Conservation (phyloP, 2,113 vertebrate species). For the Morone saxatilis region DNA sequence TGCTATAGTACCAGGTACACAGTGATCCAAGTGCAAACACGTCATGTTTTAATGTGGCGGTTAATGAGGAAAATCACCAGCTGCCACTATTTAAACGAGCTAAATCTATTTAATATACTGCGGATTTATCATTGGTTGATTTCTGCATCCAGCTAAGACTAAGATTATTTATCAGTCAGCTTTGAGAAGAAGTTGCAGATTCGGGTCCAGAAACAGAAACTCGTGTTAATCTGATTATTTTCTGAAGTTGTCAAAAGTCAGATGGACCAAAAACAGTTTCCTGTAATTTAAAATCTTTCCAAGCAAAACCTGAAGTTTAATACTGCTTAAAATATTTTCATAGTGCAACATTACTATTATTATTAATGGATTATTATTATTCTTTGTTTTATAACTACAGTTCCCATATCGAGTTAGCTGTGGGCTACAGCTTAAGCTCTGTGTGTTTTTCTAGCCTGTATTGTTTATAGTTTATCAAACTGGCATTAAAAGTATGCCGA, state of each 20-base stretch:
- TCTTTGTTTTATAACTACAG: background rate
- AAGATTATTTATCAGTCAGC: background rate
- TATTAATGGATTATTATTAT: no score
- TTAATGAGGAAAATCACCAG: background rate
- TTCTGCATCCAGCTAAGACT: background rate
- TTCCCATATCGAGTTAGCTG: background rate
- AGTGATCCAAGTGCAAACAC: conserved; percentile 60
- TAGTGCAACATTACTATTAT: no score
- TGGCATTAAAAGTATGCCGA: background rate
- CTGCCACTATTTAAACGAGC: background rate
- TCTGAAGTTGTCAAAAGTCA: no score
- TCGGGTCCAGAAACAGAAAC: conserved; percentile 1
- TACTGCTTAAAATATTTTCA: no score
- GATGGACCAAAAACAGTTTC: background rate
- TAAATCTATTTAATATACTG: background rate
- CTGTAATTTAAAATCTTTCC: background rate
- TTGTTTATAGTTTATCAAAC: no score
- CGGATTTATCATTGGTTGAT: background rate
- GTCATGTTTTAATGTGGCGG: background rate
- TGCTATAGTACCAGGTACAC: conserved; percentile 41
- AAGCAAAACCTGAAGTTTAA: background rate
- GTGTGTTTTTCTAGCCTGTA: no score
- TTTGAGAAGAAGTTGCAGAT: background rate
- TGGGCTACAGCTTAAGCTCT: no score
- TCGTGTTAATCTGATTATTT: no score